phyloP scores from a whole-genome alignment of 2,113 vertebrate species.

The Malaclemys terrapin region DNA sequence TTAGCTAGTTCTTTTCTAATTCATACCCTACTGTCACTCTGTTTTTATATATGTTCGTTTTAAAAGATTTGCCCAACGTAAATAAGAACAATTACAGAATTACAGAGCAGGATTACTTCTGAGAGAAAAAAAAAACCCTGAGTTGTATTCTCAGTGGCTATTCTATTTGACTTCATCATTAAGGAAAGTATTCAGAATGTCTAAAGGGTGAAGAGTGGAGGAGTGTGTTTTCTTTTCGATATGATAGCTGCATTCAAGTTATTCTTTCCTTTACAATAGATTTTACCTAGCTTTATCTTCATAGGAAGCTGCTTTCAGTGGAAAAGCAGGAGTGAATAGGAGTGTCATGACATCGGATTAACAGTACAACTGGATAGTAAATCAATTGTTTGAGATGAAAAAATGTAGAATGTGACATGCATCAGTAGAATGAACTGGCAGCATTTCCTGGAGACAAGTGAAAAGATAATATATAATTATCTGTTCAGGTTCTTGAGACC shows the following conservation, averaged over 20 bases:
- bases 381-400: constrained; percentile 98
- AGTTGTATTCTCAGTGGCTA: constrained; percentile 75
- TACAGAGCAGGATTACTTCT: constrained; percentile 77
- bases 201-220: constrained; percentile 82
- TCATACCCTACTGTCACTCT: constrained; percentile 70
- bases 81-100: constrained; percentile 83
- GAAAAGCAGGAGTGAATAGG: constrained; percentile 97
- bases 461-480: constrained; percentile 65
- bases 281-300: constrained; percentile 99
- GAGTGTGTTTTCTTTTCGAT: constrained; percentile 86
- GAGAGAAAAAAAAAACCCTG: constrained; percentile 42
- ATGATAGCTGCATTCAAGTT: constrained; percentile 85
- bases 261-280: constrained; percentile 92
- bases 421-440: constrained; percentile 86
- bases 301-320: constrained; percentile 94
- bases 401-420: constrained; percentile 90
- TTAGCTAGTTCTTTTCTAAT: constrained; percentile 67
- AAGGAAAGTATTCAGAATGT: constrained; percentile 79
- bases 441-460: constrained; percentile 75
- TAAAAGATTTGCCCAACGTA: constrained; percentile 75
- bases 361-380: constrained; percentile 92
- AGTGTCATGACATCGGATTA: constrained; percentile 99
- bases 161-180: constrained; percentile 83
- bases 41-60: constrained; percentile 73
- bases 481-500: constrained; percentile 57